phyloP scores from a whole-genome alignment of 2,113 vertebrate species.

The Bos taurus region DNA sequence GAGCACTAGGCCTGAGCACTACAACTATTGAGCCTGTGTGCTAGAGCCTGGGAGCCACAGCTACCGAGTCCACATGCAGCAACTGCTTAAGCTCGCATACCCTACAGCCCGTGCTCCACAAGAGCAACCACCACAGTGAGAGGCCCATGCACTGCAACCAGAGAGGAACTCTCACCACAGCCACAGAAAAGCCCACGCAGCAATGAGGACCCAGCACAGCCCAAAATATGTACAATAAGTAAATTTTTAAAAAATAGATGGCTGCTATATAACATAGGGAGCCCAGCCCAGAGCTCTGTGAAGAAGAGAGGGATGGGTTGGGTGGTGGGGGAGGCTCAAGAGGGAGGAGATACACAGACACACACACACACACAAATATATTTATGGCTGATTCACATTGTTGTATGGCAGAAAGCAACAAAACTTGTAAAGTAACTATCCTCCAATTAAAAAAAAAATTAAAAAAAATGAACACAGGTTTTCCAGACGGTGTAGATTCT shows the following conservation, averaged over 20 bases:
- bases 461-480: neutral
- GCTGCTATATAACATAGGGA: neutral
- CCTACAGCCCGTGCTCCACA: neutral
- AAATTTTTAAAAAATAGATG: neutral
- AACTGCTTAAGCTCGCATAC: neutral
- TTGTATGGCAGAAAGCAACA: neutral
- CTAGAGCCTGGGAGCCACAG: neutral
- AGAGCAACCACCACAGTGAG: neutral
- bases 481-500: neutral
- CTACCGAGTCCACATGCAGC: neutral
- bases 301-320: neutral
- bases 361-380: neutral
- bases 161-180: neutral
- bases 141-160: neutral
- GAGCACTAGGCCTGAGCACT: neutral
- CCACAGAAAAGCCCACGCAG: neutral
- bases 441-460: neutral
- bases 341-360: neutral
- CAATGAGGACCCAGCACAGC: neutral
- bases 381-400: neutral
- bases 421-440: neutral
- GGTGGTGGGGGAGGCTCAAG: neutral
- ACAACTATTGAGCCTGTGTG: neutral
- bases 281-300: neutral
- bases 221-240: neutral